phyloP scores from a whole-genome alignment of 2,888 invertebrate species.

The Acheta domesticus region DNA sequence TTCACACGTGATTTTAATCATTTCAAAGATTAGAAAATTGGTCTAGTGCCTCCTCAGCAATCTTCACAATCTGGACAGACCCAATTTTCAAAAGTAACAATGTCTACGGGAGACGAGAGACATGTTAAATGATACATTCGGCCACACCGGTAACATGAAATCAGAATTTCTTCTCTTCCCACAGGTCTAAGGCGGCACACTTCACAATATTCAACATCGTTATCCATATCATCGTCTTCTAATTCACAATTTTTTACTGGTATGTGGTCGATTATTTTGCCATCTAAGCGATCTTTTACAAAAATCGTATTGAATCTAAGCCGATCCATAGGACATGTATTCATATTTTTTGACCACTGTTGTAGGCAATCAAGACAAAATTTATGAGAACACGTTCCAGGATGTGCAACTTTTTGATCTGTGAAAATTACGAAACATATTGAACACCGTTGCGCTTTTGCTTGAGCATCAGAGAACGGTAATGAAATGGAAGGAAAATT shows the following conservation, averaged over 20 bases:
- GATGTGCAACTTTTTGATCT: background rate
- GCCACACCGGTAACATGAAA: background rate
- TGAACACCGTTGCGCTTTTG: no score
- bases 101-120: background rate
- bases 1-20: no score
- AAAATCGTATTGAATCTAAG: background rate
- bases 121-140: slow-evolving; percentile 8
- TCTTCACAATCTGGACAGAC: background rate
- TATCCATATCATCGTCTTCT: background rate
- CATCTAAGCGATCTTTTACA: background rate
- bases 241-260: background rate
- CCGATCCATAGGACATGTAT: background rate
- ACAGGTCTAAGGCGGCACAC: background rate
- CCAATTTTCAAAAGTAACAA: background rate
- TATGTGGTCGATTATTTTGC: background rate
- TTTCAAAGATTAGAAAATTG: no score
- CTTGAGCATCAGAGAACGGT: no score
- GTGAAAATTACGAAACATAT: background rate
- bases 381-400: background rate
- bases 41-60: no score
- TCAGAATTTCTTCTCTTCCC: background rate
- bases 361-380: background rate
- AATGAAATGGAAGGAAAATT: no score
- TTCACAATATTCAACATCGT: background rate
- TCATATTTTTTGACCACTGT: background rate